A percentile compares a stretch with the other conserved stretches of the same genome.
phyloP scores from a whole-genome alignment of 2,888 invertebrate species.

The Crocallis elinguaria region DNA sequence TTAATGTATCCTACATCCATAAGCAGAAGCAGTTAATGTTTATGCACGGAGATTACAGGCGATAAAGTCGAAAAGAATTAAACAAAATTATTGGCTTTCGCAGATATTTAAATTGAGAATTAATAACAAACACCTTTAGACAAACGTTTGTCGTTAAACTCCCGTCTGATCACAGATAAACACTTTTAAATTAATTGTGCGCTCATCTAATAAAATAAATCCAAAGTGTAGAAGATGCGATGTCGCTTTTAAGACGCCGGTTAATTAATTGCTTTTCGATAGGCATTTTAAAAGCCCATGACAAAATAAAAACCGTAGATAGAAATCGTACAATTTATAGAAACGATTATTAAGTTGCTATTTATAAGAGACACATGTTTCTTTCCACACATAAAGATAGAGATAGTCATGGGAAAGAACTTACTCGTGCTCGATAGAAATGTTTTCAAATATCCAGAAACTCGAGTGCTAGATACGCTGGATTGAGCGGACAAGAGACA shows the following conservation, averaged over 20 bases:
- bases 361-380: constrained; percentile 16
- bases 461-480: constrained; percentile 51
- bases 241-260: constrained; percentile 4
- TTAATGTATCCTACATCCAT: constrained; percentile 9
- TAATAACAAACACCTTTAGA: constrained; percentile 37
- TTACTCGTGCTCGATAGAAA: constrained; percentile 46
- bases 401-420: constrained; percentile 36
- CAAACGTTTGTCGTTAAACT: constrained; percentile 38
- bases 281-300: constrained; percentile 11
- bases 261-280: constrained; percentile 27
- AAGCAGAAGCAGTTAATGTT: constrained; percentile 35
- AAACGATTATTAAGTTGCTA: constrained; percentile 17
- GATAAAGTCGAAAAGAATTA: constrained; percentile 35
- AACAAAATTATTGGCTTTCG: constrained; percentile 34
- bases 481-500: constrained; percentile 48
- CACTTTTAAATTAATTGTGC: constrained; percentile 27
- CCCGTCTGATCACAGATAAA: constrained; percentile 20
- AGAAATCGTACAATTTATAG: constrained; percentile 14
- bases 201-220: constrained; percentile 26
- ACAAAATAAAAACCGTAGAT: constrained; percentile 12
- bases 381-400: constrained; percentile 16
- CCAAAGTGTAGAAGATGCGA: not conserved
- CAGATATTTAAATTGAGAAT: constrained; percentile 45
- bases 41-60: constrained; percentile 36
- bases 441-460: constrained; percentile 48